Evolutionary conservation across 2,797 vertebrate species (phyloP).

Genomic region (Melanotaenia trifasciata): DNA sequence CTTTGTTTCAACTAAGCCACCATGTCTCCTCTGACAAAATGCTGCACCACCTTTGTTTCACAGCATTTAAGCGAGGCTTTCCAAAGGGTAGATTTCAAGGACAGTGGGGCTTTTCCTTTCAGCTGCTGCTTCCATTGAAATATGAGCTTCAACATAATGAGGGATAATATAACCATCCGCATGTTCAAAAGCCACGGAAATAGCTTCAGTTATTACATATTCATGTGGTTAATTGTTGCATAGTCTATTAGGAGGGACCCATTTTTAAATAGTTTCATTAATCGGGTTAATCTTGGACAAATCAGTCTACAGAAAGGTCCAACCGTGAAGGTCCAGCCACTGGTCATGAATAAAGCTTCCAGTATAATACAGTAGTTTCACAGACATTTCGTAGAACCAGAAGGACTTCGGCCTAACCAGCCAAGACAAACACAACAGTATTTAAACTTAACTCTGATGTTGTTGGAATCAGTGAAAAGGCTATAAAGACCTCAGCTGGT

Average conservation of each 20-base stretch:
- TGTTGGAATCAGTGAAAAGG: not conserved
- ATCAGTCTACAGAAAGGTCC: slow-evolving; percentile 13
- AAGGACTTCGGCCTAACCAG: not conserved
- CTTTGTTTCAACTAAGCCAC: slow-evolving; percentile 80
- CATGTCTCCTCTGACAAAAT: slow-evolving; percentile 77
- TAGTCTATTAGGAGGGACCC: slow-evolving; percentile 24
- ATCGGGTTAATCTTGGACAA: slow-evolving; percentile 33
- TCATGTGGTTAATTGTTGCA: slow-evolving; percentile 55
- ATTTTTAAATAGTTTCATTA: slow-evolving; percentile 26
- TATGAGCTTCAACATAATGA: slow-evolving; percentile 67
- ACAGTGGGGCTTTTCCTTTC: slow-evolving; percentile 74
- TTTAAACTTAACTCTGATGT: not conserved
- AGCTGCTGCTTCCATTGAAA: slow-evolving; percentile 71
- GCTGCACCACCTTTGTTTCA: slow-evolving; percentile 77
- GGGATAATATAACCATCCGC: slow-evolving; percentile 61
- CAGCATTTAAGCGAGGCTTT: slow-evolving; percentile 70
- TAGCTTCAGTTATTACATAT: slow-evolving; percentile 59
- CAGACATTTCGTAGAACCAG: not conserved
- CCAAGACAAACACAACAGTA: not conserved
- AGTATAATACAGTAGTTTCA: not conserved
- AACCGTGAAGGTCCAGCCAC: slow-evolving; percentile 14
- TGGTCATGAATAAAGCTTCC: not conserved
- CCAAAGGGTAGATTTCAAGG: slow-evolving; percentile 79
- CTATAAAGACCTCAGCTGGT: no score
- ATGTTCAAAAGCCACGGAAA: slow-evolving; percentile 62